Conservation (phyloP, 2,113 vertebrate genomes). For the Ellobius talpinus region DNA sequence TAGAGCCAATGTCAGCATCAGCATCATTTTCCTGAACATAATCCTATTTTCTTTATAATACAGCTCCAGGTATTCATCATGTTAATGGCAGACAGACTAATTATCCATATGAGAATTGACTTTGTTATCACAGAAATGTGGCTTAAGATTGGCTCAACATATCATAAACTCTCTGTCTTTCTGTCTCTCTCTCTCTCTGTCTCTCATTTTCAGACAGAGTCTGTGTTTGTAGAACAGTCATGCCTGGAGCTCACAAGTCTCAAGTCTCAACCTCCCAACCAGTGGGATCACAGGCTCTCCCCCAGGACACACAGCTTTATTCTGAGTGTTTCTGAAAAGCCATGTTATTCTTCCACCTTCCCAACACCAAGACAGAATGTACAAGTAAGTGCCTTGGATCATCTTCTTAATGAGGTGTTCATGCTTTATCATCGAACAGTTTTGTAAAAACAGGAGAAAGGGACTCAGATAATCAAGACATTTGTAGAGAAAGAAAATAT, state of each 20-base stretch:
- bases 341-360: background rate
- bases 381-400: background rate
- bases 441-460: constrained; percentile 27
- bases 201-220: background rate
- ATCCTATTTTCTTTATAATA: background rate
- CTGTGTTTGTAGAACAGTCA: background rate
- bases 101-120: background rate
- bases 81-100: background rate
- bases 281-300: too few relatives aligned
- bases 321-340: background rate
- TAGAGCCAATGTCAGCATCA: background rate
- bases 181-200: background rate
- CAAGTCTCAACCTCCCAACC: background rate
- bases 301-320: background rate
- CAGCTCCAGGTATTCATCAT: background rate
- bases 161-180: background rate
- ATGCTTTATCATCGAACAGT: background rate
- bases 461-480: background rate
- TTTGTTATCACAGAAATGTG: background rate
- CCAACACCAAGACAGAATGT: background rate
- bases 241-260: background rate
- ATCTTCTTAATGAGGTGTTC: background rate
- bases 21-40: background rate
- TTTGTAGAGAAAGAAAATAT: background rate
- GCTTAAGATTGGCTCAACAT: background rate